These are phyloP conservation scores for Butastur rufipennis DNA, from an alignment of 2,113 vertebrate species.

Conservation along the genomic window DNA sequence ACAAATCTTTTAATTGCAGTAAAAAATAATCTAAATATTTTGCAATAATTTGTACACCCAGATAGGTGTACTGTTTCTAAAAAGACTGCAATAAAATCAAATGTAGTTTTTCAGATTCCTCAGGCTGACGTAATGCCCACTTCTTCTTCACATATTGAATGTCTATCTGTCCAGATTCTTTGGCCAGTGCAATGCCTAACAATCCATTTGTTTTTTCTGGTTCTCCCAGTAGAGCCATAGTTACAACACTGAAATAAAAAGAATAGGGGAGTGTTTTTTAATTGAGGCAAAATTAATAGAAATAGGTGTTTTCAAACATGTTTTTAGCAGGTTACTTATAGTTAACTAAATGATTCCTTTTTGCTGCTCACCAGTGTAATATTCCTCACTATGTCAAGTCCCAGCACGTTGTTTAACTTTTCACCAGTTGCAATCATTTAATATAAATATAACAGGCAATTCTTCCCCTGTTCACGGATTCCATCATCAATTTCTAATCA, in stretches of 20 bases:
- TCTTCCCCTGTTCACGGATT: not conserved
- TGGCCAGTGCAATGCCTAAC: conserved; percentile 84
- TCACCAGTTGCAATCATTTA: not conserved
- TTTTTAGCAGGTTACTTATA: not conserved
- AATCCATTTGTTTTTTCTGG: conserved; percentile 77
- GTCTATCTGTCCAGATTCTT: conserved; percentile 81
- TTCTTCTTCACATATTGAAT: conserved; percentile 82
- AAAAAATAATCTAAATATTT: not conserved
- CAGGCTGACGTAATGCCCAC: conserved; percentile 66
- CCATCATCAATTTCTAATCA: not conserved
- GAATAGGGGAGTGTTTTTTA: not conserved
- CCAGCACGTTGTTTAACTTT: not conserved
- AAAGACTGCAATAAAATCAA: conserved; percentile 61
- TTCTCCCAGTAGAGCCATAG: conserved; percentile 85
- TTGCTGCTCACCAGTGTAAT: not conserved
- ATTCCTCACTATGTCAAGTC: not conserved
- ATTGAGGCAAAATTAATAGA: not conserved
- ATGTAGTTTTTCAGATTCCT: conserved; percentile 75
- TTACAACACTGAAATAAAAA: conserved; percentile 74
- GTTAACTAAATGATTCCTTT: not conserved
- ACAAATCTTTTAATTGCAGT: not conserved
- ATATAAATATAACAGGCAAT: not conserved
- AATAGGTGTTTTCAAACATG: not conserved
- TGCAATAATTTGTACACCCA: not conserved
- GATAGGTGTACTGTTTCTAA: not conserved